A percentile compares a stretch with the other conserved stretches of the same genome.
These are phyloP conservation scores for Callinectes sapidus DNA, from an alignment of 2,888 invertebrate species.

Conservation along the genomic window DNA sequence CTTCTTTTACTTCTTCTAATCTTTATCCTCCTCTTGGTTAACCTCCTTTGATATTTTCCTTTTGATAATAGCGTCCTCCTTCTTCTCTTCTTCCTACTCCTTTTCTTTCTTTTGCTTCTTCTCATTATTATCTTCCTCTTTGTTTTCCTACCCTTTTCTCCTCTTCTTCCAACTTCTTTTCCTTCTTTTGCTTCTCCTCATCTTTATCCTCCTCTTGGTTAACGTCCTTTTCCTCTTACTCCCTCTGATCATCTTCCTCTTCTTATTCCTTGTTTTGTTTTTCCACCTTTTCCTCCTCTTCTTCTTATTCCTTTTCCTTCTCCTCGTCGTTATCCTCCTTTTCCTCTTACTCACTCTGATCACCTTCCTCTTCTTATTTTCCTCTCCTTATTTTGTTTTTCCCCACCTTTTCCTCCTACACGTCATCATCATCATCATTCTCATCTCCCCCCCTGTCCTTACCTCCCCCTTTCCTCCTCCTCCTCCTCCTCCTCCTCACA, in stretches of 20 bases:
- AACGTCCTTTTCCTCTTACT: neutral
- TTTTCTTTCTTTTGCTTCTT: neutral
- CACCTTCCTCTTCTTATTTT: neutral
- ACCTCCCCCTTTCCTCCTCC: neutral
- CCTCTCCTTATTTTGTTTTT: too few relatives aligned
- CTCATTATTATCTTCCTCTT: neutral
- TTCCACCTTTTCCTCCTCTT: too few relatives aligned
- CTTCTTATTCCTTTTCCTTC: neutral
- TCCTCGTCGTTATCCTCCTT: neutral
- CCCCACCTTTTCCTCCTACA: too few relatives aligned
- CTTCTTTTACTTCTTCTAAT: neutral
- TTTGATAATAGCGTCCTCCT: neutral
- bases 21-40: neutral
- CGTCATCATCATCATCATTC: too few relatives aligned
- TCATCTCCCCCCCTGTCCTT: neutral
- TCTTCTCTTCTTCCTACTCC: neutral
- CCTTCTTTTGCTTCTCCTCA: neutral
- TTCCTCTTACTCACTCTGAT: neutral
- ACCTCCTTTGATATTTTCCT: neutral
- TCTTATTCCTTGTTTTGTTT: neutral
- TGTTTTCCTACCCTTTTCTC: too few relatives aligned
- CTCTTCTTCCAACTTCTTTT: neutral
- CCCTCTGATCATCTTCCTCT: neutral
- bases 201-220: neutral
- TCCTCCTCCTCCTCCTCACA: neutral